Evolutionary conservation across 2,113 vertebrate genomes (phyloP).

Genomic region (Xiphophorus hellerii): DNA sequence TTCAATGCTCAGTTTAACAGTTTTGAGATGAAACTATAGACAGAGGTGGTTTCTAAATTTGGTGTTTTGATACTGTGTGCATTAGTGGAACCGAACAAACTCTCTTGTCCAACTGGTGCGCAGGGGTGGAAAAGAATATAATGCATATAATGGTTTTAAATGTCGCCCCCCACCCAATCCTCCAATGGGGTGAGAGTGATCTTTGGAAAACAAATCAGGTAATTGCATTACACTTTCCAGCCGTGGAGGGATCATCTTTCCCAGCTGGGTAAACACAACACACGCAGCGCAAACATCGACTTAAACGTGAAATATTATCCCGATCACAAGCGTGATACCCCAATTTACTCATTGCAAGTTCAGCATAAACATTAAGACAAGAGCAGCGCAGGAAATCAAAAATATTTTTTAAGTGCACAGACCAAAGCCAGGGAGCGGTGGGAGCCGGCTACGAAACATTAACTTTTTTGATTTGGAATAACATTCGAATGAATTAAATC

Average conservation of each 20-base stretch:
- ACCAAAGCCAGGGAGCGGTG: slow-evolving; percentile 33
- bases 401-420: slow-evolving; percentile 30
- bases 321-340: slow-evolving; percentile 65
- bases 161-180: slow-evolving; percentile 18
- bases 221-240: slow-evolving; percentile 74
- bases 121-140: background rate
- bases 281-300: slow-evolving; percentile 70
- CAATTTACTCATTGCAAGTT: slow-evolving; percentile 52
- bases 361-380: slow-evolving; percentile 56
- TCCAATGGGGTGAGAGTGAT: slow-evolving; percentile 59
- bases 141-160: slow-evolving; percentile 48
- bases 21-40: slow-evolving; percentile 56
- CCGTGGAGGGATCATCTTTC: slow-evolving; percentile 71
- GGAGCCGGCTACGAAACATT: slow-evolving; percentile 42
- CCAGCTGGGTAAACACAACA: slow-evolving; percentile 75
- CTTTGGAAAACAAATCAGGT: slow-evolving; percentile 70
- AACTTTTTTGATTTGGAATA: slow-evolving; percentile 40
- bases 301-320: slow-evolving; percentile 75
- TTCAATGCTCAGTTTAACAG: slow-evolving; percentile 54
- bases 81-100: slow-evolving; percentile 33
- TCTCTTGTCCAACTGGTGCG: slow-evolving; percentile 30
- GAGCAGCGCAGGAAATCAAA: slow-evolving; percentile 49
- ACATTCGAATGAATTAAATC: slow-evolving; percentile 43
- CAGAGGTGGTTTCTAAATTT: slow-evolving; percentile 39
- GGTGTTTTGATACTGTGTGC: slow-evolving; percentile 39